Percentiles rank a stretch among this genome's conserved stretches.
Conservation (phyloP, 2,888 invertebrate genomes). For the Drosophila acutilabella region DNA sequence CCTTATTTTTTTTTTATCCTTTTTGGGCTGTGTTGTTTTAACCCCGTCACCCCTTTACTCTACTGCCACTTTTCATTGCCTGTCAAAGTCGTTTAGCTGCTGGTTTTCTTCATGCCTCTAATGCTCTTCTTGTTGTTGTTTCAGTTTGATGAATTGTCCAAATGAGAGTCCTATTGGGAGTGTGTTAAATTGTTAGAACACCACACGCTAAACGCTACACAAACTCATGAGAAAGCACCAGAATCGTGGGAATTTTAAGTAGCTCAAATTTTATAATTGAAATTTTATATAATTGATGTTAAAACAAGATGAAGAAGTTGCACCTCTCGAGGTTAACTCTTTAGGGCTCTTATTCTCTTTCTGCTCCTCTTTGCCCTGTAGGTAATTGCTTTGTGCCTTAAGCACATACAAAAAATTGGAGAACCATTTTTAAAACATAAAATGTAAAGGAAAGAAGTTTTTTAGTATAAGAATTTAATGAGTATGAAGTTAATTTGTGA, state of each 20-base stretch:
- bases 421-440: too few relatives aligned
- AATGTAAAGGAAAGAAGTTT: too few relatives aligned
- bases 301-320: neutral
- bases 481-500: too few relatives aligned
- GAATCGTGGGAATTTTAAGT: constrained; percentile 56
- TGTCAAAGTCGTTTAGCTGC: constrained; percentile 69
- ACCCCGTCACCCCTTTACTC: constrained; percentile 47
- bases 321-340: too few relatives aligned
- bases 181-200: constrained; percentile 71
- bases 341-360: too few relatives aligned
- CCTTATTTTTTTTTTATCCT: constrained; percentile 9
- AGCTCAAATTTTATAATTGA: neutral
- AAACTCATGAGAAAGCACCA: constrained; percentile 26
- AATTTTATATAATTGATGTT: neutral
- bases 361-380: too few relatives aligned
- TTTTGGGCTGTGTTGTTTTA: constrained; percentile 6
- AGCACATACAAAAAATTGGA: too few relatives aligned
- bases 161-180: constrained; percentile 41
- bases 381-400: too few relatives aligned
- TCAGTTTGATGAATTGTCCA: constrained; percentile 53
- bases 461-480: too few relatives aligned
- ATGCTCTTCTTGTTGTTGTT: constrained; percentile 2
- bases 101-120: constrained; percentile 16
- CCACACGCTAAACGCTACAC: constrained; percentile 47
- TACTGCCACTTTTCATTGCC: constrained; percentile 58